A percentile compares a stretch with the other conserved stretches of the same genome.
phyloP scores from a whole-genome alignment of 2,113 vertebrate genomes.

The Acanthochromis polyacanthus region DNA sequence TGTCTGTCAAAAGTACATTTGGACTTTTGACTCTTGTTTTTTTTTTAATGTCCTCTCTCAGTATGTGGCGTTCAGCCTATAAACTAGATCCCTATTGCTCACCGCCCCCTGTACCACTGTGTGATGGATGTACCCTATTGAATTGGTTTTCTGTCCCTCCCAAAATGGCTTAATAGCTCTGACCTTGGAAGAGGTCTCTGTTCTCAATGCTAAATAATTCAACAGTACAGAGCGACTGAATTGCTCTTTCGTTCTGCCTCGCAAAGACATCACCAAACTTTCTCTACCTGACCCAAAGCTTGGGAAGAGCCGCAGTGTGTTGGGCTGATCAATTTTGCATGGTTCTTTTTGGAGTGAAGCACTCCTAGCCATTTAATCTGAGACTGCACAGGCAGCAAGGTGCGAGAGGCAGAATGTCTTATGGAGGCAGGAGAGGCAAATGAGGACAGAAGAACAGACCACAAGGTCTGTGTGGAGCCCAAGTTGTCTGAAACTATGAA shows the following conservation, averaged over 20 bases:
- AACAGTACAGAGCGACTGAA: constrained; percentile 57
- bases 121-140: constrained; percentile 36
- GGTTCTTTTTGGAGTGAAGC: constrained; percentile 45
- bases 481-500: constrained; percentile 35
- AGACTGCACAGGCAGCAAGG: constrained; percentile 29
- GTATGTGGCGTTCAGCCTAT: background rate
- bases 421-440: constrained; percentile 15
- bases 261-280: constrained; percentile 49
- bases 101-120: background rate
- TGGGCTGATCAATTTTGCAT: constrained; percentile 70
- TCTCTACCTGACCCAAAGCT: constrained; percentile 43
- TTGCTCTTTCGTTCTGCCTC: constrained; percentile 34
- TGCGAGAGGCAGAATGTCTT: constrained; percentile 3
- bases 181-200: constrained; percentile 47
- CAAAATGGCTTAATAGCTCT: constrained; percentile 48
- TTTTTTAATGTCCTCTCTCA: background rate
- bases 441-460: constrained; percentile 28
- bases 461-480: constrained; percentile 11
- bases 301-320: constrained; percentile 45
- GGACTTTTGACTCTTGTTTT: background rate
- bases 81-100: constrained; percentile 15
- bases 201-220: constrained; percentile 69
- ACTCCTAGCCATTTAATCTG: constrained; percentile 50
- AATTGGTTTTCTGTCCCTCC: constrained; percentile 13
- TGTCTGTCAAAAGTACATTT: background rate